Conservation (phyloP, 2,888 invertebrate genomes). For the Thysanoteuthis rhombus region DNA sequence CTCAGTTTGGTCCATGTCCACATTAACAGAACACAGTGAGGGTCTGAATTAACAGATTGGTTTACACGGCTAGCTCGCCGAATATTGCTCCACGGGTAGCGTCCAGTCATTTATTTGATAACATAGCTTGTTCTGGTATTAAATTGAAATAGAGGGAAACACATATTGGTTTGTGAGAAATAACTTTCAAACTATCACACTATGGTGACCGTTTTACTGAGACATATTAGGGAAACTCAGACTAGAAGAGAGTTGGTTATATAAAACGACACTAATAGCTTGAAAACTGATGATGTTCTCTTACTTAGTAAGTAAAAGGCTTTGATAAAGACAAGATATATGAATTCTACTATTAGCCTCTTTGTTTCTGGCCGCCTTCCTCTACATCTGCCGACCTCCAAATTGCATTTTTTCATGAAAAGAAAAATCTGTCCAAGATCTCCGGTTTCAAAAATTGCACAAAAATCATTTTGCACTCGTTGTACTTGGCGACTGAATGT, state of each 20-base stretch:
- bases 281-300: neutral
- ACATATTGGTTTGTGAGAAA: no score
- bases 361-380: neutral
- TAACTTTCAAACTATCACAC: no score
- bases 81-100: no score
- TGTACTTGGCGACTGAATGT: neutral
- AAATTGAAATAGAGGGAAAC: no score
- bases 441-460: neutral
- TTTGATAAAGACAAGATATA: neutral
- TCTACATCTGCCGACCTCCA: neutral
- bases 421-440: neutral
- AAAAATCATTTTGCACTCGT: neutral
- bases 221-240: neutral
- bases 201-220: no score
- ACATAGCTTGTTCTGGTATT: no score
- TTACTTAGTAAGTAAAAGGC: neutral
- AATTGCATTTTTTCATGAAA: neutral
- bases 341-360: neutral
- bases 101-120: no score
- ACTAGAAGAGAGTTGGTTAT: neutral
- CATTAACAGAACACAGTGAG: no score
- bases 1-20: no score
- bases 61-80: no score
- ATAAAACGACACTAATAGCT: neutral
- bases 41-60: no score